Percentiles rank a stretch among this genome's conserved stretches.
Conservation (phyloP, 2,888 invertebrate species). For the Ashinkailepas kermadecensis region DNA sequence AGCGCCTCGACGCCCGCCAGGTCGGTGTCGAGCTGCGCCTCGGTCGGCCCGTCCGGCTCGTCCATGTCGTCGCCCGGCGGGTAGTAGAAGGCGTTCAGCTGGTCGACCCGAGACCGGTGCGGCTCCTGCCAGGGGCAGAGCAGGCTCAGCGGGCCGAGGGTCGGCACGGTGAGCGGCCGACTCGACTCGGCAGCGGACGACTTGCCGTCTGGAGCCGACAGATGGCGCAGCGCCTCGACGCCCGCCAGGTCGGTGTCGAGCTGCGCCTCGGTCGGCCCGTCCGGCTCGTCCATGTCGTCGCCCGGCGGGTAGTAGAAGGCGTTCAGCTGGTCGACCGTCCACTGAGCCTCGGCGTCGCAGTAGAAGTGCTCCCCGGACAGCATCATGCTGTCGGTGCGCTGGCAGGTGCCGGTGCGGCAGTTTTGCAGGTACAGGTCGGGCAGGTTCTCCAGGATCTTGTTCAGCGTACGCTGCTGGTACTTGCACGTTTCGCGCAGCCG, state of each 20-base stretch:
- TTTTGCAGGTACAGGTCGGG: constrained; percentile 86
- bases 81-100: constrained; percentile 36
- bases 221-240: constrained; percentile 3
- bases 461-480: constrained; percentile 88
- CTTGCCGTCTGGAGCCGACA: neutral
- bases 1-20: neutral
- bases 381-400: constrained; percentile 54
- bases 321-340: constrained; percentile 41
- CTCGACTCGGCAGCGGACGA: too few relatives aligned
- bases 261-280: constrained; percentile 34
- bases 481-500: constrained; percentile 87
- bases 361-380: constrained; percentile 43
- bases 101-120: too few relatives aligned
- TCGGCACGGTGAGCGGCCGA: too few relatives aligned
- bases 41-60: constrained; percentile 30
- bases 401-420: constrained; percentile 71
- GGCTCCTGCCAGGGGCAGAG: too few relatives aligned
- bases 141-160: too few relatives aligned
- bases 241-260: neutral
- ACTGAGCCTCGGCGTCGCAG: constrained; percentile 48
- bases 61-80: constrained; percentile 41
- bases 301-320: neutral
- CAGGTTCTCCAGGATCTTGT: constrained; percentile 86
- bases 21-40: constrained; percentile 30
- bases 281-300: constrained; percentile 41